Conservation (phyloP, 2,888 invertebrate genomes). For the Pteria penguin region DNA sequence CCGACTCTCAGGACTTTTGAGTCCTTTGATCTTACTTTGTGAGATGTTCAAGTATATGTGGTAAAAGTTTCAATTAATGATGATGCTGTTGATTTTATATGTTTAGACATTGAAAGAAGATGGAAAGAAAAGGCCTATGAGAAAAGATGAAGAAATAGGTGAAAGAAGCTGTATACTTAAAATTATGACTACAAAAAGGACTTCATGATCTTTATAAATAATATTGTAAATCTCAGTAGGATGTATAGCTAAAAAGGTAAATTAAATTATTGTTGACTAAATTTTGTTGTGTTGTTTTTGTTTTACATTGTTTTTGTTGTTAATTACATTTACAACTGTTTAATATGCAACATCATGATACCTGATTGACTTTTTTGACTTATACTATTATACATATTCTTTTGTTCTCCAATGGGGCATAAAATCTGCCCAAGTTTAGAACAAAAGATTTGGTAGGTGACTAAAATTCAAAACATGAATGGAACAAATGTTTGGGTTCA, state of each 20-base stretch:
- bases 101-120: conserved; percentile 50
- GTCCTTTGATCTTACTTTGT: not conserved
- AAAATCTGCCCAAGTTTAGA: too few species aligned
- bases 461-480: too few species aligned
- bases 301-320: too few species aligned
- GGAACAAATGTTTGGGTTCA: too few species aligned
- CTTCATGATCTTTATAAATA: conserved; percentile 18
- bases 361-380: too few species aligned
- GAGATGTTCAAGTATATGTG: not conserved
- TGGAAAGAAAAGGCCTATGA: conserved; percentile 55
- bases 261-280: not conserved
- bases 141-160: conserved; percentile 58
- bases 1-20: too few species aligned
- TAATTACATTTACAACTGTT: too few species aligned
- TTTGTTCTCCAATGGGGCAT: too few species aligned
- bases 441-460: too few species aligned
- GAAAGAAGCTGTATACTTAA: conserved; percentile 49
- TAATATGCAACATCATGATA: too few species aligned
- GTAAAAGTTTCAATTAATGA: not conserved
- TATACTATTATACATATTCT: too few species aligned
- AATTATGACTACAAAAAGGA: conserved; percentile 59
- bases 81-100: conserved; percentile 1
- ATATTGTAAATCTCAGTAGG: not conserved
- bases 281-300: too few species aligned
- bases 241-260: not conserved